A percentile compares a stretch with the other conserved stretches of the same genome.
These are phyloP conservation scores for Ptilodon capucinus DNA, from an alignment of 2,888 invertebrate species.

Conservation along the genomic window DNA sequence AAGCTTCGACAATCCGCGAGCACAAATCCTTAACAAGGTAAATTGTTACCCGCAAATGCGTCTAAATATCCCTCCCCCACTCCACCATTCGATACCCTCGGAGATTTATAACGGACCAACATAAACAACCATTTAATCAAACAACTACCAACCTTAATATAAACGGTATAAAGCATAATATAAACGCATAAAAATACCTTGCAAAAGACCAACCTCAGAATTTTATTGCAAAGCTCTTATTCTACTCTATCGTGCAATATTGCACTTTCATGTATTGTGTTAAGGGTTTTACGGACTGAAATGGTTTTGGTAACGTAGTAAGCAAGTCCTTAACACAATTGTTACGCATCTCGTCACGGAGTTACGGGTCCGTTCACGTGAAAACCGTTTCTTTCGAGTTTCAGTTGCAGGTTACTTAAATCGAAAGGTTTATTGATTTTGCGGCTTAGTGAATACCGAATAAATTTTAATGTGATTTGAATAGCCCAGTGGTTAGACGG, in stretches of 20 bases:
- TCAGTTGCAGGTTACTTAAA: conserved; percentile 32
- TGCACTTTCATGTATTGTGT: accelerated
- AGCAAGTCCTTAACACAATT: conserved; percentile 65
- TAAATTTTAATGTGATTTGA: neutral
- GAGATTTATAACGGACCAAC: conserved; percentile 31
- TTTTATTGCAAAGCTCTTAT: conserved; percentile 7
- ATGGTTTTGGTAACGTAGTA: conserved; percentile 10
- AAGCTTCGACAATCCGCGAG: conserved; percentile 10
- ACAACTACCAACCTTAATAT: conserved; percentile 15
- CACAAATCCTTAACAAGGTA: conserved; percentile 47
- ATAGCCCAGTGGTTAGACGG: too few relatives aligned
- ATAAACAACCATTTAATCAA: neutral
- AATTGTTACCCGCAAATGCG: conserved; percentile 51
- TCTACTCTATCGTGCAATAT: neutral
- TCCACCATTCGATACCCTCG: conserved; percentile 45
- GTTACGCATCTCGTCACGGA: conserved; percentile 56
- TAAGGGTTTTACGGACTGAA: conserved; percentile 1
- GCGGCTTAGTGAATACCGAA: conserved; percentile 2
- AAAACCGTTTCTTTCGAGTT: conserved; percentile 42
- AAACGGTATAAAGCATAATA: conserved; percentile 3
- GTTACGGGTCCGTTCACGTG: conserved; percentile 58
- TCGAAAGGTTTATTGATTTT: conserved; percentile 29
- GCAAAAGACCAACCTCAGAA: conserved; percentile 27
- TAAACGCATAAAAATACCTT: conserved; percentile 10
- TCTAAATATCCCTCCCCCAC: conserved; percentile 36